Evolutionary conservation across 2,797 vertebrate genomes (phyloP), one percentile per base, ranked within the genome.

Genomic region (Enteromius argenteus): DNA sequence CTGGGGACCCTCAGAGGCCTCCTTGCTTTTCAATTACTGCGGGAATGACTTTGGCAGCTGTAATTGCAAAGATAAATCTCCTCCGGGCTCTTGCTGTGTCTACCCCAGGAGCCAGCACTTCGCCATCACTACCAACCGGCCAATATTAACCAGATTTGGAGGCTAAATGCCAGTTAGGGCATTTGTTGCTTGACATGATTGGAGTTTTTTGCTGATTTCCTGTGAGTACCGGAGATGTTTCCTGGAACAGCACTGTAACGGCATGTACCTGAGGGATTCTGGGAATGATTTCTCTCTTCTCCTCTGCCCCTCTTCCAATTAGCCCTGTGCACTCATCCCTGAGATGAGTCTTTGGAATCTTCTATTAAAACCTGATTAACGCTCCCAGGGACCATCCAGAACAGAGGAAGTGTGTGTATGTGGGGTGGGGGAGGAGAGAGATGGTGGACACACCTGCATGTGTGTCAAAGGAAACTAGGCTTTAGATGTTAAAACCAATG

Each of bases 301-400:
- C 86, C 82, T 73, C 77, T 53, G 80, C 76, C 64, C 84, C 86
- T 89, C 56, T 78, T 87, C 84, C 87, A 89, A 86, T 88, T 88
- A 90, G 85, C 76, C 76, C 30, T 62, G 73, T 90, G 87, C 86
- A 88, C 83, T 91, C 90, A 90, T 88, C 88, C 93, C 90, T 92
- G 91, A 93, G 91, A 93, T 92, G 85, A 87, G 90, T 91, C 92
- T 89, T 85, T 78, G 84, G 79, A 83, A 85, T 87, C 84, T 90
- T 90, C 89, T 90, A 88, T 90, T 91, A 90, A 92, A 89, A 90
- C 84, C 87, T 83, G 86, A 85, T 92, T 89, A 88, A 88, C 69
- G 81, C 56, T 80, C 84, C 84, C 51, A 58, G 51, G 87, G 58
- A 78, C 60, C 71, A 66, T 66, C 69, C 37, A 71, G 74, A 86